phyloP scores from a whole-genome alignment of 2,113 vertebrate genomes.

The Tyrannus savana region DNA sequence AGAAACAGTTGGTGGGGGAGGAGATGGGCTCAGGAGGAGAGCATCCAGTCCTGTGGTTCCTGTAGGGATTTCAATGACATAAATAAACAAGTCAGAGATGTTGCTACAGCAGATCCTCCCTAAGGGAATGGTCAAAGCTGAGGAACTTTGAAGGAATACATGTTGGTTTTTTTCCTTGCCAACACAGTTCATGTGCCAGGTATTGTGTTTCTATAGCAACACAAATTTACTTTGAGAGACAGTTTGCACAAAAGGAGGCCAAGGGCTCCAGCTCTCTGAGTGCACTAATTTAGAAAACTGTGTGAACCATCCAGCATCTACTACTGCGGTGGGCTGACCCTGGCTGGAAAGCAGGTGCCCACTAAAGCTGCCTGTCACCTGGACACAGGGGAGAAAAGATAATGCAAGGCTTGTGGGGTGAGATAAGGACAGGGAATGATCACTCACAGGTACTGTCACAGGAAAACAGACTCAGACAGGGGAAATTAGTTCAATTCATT shows the following conservation, averaged over 20 bases:
- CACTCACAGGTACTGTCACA: neutral
- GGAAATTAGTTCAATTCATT: neutral
- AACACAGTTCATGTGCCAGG: neutral
- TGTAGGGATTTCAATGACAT: neutral
- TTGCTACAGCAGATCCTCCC: neutral
- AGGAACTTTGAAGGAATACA: neutral
- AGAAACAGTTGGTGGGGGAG: neutral
- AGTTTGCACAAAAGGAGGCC: neutral
- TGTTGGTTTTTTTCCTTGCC: accelerated
- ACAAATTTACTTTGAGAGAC: neutral
- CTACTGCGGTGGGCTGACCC: neutral
- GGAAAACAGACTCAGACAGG: neutral
- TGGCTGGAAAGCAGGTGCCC: neutral
- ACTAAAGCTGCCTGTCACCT: neutral
- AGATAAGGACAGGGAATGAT: neutral
- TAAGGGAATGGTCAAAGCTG: neutral
- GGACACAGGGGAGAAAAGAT: neutral
- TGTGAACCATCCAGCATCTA: accelerated
- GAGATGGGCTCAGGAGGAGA: neutral
- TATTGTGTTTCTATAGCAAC: conserved; percentile 42
- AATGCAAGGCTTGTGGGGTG: neutral
- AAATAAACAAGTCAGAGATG: neutral
- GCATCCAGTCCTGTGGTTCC: neutral
- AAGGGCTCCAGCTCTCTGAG: neutral
- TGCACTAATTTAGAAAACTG: neutral